Conservation (phyloP, 1,140 invertebrate species). For the Heliconius melpomene region DNA sequence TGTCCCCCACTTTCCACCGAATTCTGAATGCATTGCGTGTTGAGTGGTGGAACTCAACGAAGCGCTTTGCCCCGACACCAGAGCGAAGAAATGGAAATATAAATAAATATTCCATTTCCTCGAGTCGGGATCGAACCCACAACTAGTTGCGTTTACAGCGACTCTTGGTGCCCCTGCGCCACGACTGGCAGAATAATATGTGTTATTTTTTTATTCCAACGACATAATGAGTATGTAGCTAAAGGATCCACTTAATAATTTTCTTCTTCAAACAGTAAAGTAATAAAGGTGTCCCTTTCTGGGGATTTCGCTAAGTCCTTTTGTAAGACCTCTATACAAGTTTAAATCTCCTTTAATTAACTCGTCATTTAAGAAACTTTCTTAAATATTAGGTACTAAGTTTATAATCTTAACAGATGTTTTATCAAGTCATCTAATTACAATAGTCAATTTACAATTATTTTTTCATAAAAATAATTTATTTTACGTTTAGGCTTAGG, state of each 20-base stretch:
- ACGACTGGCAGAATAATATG: not conserved
- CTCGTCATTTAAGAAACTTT: not conserved
- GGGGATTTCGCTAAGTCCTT: not conserved
- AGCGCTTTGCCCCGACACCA: too few relatives aligned
- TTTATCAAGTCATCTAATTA: not conserved
- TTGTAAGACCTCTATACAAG: not conserved
- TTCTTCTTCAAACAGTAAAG: conserved; percentile 1
- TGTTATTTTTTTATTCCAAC: not conserved
- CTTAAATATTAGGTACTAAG: not conserved
- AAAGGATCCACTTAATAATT: not conserved
- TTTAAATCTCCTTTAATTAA: conserved; percentile 6
- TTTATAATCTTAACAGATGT: not conserved
- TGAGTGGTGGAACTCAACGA: too few relatives aligned
- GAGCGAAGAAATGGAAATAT: not conserved
- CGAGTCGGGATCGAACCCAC: too few relatives aligned
- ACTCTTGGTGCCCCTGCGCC: too few relatives aligned
- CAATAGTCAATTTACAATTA: not conserved
- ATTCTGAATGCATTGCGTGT: too few relatives aligned
- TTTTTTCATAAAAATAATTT: too few relatives aligned
- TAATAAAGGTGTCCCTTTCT: not conserved
- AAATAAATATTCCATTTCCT: too few relatives aligned
- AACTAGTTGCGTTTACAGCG: too few relatives aligned
- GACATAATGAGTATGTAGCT: not conserved
- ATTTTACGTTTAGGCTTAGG: too few relatives aligned
- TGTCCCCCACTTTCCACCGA: too few relatives aligned